Percentiles rank a stretch among this genome's conserved stretches.
Evolutionary conservation across 2,113 vertebrate genomes (phyloP).

Genomic region (Oncorhynchus mykiss): DNA sequence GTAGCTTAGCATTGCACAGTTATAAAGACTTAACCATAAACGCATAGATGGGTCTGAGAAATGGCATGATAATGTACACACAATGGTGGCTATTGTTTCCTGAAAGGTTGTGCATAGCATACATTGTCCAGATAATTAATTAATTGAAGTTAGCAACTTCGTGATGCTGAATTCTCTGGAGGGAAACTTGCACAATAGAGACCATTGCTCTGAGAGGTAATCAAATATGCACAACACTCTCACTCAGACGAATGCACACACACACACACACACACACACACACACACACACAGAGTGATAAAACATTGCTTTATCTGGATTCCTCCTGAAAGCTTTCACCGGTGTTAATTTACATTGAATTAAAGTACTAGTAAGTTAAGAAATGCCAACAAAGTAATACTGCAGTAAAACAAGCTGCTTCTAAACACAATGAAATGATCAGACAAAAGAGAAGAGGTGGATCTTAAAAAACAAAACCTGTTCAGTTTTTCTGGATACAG

Average conservation of each 20-base stretch:
- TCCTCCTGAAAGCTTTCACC: not conserved
- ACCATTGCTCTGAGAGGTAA: conserved; percentile 40
- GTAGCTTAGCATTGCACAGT: no score
- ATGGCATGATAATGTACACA: conserved; percentile 5
- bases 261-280: conserved; percentile 7
- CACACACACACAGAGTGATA: not conserved
- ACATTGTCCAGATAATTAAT: conserved; percentile 36
- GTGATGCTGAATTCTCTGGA: conserved; percentile 48
- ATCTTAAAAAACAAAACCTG: not conserved
- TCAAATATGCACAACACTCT: conserved; percentile 15
- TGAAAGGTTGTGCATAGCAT: conserved; percentile 27
- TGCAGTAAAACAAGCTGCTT: not conserved
- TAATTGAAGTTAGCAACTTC: conserved; percentile 54
- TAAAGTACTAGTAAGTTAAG: no score
- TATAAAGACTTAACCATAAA: not conserved
- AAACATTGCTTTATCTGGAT: not conserved
- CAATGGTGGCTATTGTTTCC: conserved; percentile 18
- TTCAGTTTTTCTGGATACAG: conserved; percentile 20
- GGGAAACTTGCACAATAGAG: conserved; percentile 40
- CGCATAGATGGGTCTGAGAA: not conserved
- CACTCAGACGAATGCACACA: not conserved
- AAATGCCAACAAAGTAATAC: not conserved
- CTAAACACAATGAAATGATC: conserved; percentile 13
- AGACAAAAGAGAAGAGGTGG: conserved; percentile 1
- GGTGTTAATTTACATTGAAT: no score